phyloP scores from a whole-genome alignment of 2,888 invertebrate genomes.

The Oxycera nigricornis region DNA sequence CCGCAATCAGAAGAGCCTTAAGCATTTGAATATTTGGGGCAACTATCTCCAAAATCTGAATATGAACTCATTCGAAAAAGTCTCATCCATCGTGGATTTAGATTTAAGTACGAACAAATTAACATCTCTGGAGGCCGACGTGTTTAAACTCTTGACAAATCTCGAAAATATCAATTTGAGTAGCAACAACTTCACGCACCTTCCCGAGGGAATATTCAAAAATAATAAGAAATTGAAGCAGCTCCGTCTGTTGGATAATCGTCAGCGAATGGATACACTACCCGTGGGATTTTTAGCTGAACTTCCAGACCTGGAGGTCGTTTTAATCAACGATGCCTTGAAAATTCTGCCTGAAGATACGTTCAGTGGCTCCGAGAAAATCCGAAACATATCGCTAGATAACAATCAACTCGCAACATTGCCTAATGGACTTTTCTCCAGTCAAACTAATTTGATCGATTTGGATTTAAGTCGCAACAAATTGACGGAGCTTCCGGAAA shows the following conservation, averaged over 20 bases:
- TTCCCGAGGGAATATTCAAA: slow-evolving; percentile 69
- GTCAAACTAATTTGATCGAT: slow-evolving; percentile 68
- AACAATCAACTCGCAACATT: slow-evolving; percentile 67
- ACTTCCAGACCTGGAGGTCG: slow-evolving; percentile 65
- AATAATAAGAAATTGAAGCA: slow-evolving; percentile 65
- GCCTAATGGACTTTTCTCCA: slow-evolving; percentile 69
- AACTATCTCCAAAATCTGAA: slow-evolving; percentile 72
- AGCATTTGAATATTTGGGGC: slow-evolving; percentile 72
- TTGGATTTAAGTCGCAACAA: slow-evolving; percentile 73
- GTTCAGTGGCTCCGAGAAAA: slow-evolving; percentile 67
- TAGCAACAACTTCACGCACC: slow-evolving; percentile 70
- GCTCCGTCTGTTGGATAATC: slow-evolving; percentile 68
- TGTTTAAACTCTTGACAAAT: slow-evolving; percentile 69
- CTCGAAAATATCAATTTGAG: slow-evolving; percentile 71
- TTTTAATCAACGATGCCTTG: slow-evolving; percentile 68
- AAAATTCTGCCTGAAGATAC: slow-evolving; percentile 68
- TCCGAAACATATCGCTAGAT: slow-evolving; percentile 69
- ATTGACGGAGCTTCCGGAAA: slow-evolving; percentile 66
- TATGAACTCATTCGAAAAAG: slow-evolving; percentile 69
- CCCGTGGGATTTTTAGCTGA: slow-evolving; percentile 69
- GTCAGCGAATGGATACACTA: slow-evolving; percentile 66
- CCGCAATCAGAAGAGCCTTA: slow-evolving; percentile 67
- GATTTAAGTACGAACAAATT: slow-evolving; percentile 74
- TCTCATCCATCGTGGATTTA: slow-evolving; percentile 69
- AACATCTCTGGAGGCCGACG: slow-evolving; percentile 66